phyloP scores from a whole-genome alignment of 2,888 invertebrate genomes.

The Falcaria lacertinaria region DNA sequence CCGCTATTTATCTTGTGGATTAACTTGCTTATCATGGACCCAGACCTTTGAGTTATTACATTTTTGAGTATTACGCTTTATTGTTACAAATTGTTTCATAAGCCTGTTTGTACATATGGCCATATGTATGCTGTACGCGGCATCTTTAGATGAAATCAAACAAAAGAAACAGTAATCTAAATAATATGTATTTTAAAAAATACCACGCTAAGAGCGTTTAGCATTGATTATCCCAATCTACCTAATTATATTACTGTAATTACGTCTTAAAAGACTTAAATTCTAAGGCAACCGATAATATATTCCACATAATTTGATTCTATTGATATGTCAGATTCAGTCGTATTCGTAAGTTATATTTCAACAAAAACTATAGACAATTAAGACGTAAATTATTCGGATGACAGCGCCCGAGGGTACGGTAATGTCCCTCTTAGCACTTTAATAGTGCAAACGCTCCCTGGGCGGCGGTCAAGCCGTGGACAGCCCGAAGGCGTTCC shows the following conservation, averaged over 20 bases:
- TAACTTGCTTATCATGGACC: conserved; percentile 69
- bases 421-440: conserved; percentile 77
- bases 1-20: conserved; percentile 73
- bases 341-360: conserved; percentile 11
- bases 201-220: too few relatives aligned
- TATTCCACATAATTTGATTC: neutral
- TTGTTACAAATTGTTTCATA: conserved; percentile 1
- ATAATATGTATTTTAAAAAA: too few relatives aligned
- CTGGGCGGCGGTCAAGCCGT: conserved; percentile 62
- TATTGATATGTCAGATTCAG: neutral
- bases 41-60: conserved; percentile 41
- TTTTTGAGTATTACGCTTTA: conserved; percentile 17
- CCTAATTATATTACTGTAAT: too few relatives aligned
- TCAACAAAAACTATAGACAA: conserved; percentile 52
- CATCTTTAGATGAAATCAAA: too few relatives aligned
- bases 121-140: neutral
- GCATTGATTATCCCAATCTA: too few relatives aligned
- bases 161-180: too few relatives aligned
- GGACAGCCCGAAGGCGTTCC: conserved; percentile 65
- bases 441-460: conserved; percentile 69
- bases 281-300: too few relatives aligned
- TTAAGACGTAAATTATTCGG: conserved; percentile 75
- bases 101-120: neutral
- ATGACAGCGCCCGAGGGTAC: conserved; percentile 65
- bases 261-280: too few relatives aligned